phyloP scores from a whole-genome alignment of 1,140 invertebrate genomes.

The Polypedilum pembai region DNA sequence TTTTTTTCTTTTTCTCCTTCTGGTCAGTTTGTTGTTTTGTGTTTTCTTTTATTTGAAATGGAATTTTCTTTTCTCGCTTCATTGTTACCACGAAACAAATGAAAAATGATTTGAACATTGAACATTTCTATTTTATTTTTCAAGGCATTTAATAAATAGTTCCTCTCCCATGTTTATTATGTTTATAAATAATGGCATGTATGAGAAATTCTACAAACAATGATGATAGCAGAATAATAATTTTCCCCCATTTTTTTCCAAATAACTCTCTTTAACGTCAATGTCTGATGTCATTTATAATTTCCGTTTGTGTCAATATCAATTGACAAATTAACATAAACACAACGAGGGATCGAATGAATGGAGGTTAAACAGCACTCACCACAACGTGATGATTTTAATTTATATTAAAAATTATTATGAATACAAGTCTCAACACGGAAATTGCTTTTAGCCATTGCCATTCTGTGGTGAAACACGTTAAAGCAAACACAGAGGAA shows the following conservation, averaged over 20 bases:
- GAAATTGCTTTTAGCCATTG: not conserved
- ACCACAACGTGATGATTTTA: too few species aligned
- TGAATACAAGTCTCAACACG: not conserved
- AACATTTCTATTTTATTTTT: not conserved
- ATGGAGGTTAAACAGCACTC: too few species aligned
- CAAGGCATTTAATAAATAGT: not conserved
- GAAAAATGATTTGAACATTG: conserved; percentile 13
- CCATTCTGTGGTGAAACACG: too few species aligned
- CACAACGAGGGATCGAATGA: not conserved
- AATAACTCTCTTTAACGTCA: not conserved
- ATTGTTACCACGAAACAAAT: not conserved
- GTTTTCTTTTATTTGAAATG: not conserved
- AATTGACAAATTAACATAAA: not conserved
- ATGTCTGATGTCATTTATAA: not conserved
- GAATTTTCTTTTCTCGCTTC: not conserved
- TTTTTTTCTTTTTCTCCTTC: not conserved
- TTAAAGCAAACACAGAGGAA: too few species aligned
- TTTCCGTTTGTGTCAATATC: not conserved
- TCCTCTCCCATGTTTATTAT: not conserved
- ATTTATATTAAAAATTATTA: too few species aligned
- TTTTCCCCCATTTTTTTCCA: not conserved
- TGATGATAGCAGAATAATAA: not conserved
- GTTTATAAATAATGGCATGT: not conserved
- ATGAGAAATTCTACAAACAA: not conserved
- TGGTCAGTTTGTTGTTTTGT: conserved; percentile 10